phyloP scores from a whole-genome alignment of 1,140 invertebrate species.

The Rhopalosiphum padi region DNA sequence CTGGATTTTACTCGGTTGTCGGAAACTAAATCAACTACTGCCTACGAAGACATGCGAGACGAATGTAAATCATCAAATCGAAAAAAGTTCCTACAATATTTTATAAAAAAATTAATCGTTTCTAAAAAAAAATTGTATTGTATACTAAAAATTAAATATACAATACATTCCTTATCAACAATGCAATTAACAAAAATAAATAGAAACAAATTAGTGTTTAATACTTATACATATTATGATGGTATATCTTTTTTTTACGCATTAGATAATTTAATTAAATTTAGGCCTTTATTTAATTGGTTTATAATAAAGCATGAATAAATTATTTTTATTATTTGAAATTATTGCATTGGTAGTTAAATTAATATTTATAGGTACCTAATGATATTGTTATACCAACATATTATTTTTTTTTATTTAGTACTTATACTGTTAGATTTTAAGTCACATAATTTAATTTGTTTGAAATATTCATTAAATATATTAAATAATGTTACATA shows the following conservation, averaged over 20 bases:
- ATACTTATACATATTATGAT: background rate
- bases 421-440: background rate
- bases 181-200: background rate
- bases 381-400: background rate
- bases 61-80: conserved; percentile 18
- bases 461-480: background rate
- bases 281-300: background rate
- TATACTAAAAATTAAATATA: background rate
- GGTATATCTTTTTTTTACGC: too few relatives aligned
- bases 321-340: too few relatives aligned
- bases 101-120: background rate
- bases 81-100: background rate
- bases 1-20: conserved; percentile 38
- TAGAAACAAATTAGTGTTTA: background rate
- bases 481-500: background rate
- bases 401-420: background rate
- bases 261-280: background rate
- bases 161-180: background rate
- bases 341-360: too few relatives aligned
- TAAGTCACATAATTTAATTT: background rate
- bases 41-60: background rate
- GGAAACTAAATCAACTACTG: background rate
- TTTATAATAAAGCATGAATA: too few relatives aligned
- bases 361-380: too few relatives aligned
- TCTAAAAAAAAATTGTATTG: background rate